Evolutionary conservation across 2,797 vertebrate genomes (phyloP).

Genomic region (Cossypha dichroa): DNA sequence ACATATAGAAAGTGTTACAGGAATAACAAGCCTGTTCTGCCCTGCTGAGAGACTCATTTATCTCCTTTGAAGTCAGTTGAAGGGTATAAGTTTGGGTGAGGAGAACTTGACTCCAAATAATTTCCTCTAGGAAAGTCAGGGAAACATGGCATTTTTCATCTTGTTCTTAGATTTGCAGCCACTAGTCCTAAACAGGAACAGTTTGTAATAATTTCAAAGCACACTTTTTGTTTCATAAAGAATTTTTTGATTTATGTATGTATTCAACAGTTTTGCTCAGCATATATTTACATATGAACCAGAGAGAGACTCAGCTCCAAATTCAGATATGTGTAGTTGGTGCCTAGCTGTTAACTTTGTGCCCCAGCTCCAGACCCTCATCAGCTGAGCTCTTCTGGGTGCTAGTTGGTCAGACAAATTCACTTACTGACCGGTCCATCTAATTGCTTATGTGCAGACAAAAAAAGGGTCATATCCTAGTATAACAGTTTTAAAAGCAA

Average conservation of each 20-base stretch:
- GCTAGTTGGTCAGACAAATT: background rate
- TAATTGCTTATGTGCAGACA: background rate
- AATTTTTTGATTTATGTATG: background rate
- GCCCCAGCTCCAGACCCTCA: background rate
- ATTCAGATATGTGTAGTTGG: background rate
- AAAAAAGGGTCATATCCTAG: background rate
- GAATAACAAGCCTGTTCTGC: constrained; percentile 4
- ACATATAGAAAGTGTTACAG: background rate
- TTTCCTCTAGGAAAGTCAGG: background rate
- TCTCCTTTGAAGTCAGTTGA: constrained; percentile 25
- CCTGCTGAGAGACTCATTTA: background rate
- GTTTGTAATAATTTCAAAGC: background rate
- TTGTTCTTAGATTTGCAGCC: background rate
- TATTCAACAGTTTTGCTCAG: background rate
- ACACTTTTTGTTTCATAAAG: background rate
- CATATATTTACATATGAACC: background rate
- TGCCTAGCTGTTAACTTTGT: background rate
- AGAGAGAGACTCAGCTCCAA: background rate
- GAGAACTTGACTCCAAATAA: background rate
- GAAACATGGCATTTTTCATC: background rate
- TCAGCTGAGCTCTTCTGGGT: background rate
- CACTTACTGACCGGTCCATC: background rate
- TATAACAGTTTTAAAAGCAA: no score
- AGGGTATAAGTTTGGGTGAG: background rate
- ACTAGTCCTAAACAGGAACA: background rate